A percentile compares a stretch with the other conserved stretches of the same genome.
phyloP scores from a whole-genome alignment of 2,797 vertebrate species.

The Geotrypetes seraphini region DNA sequence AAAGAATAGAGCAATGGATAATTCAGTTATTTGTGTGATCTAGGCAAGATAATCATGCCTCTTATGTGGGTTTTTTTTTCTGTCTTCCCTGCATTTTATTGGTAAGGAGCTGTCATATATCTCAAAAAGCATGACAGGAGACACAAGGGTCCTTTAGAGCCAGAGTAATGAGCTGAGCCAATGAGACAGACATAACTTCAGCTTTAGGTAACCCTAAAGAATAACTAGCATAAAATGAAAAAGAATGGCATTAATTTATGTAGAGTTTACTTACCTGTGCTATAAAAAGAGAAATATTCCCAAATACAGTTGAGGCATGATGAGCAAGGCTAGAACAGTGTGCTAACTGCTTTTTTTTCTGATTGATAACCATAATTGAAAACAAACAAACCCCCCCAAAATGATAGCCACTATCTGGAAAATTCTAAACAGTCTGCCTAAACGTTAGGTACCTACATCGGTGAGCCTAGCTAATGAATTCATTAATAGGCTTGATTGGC shows the following conservation, averaged over 20 bases:
- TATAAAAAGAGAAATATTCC: conserved; percentile 16
- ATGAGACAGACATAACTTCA: not conserved
- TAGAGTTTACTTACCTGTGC: conserved; percentile 7
- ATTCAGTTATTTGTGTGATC: not conserved
- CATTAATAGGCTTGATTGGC: no score
- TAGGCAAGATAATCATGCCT: not conserved
- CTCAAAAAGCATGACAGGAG: not conserved
- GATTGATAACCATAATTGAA: conserved; percentile 38
- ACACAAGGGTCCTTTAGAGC: not conserved
- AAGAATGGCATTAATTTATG: conserved; percentile 14
- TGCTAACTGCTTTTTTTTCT: conserved; percentile 34
- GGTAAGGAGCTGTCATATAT: not conserved
- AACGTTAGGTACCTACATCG: no score
- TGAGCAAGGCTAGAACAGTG: conserved; percentile 14
- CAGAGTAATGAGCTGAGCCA: conserved; percentile 1
- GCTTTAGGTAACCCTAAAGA: conserved; percentile 4
- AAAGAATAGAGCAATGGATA: not conserved
- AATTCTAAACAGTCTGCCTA: no score
- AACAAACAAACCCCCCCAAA: no score
- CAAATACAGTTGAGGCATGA: conserved; percentile 4
- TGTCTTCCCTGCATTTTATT: not conserved
- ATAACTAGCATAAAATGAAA: not conserved
- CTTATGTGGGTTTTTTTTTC: no score
- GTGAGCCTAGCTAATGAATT: no score
- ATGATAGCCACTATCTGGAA: conserved; percentile 18